These are phyloP conservation scores for Luehdorfia chinensis DNA, from an alignment of 1,140 invertebrate species.

Conservation along the genomic window DNA sequence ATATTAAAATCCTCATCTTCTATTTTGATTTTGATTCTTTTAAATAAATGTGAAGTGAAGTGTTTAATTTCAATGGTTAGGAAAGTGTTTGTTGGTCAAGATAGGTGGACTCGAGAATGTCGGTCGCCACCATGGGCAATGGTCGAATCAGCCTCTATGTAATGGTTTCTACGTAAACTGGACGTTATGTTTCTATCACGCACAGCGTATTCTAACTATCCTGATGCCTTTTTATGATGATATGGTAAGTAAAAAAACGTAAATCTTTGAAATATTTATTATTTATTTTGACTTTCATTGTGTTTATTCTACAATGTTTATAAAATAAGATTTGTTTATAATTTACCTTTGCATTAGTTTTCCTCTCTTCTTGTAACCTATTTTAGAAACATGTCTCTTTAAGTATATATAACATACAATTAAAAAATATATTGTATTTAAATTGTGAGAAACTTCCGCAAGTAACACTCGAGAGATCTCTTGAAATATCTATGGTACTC, in stretches of 20 bases:
- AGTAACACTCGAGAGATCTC: too few relatives aligned
- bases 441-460: too few relatives aligned
- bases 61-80: constrained; percentile 31
- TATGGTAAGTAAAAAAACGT: constrained; percentile 67
- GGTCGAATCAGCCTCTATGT: constrained; percentile 33
- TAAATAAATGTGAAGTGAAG: constrained; percentile 14
- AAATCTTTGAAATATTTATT: too few relatives aligned
- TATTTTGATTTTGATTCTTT: neutral
- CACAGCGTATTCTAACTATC: constrained; percentile 51
- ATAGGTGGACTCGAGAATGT: constrained; percentile 44
- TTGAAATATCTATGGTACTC: too few relatives aligned
- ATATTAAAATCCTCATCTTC: neutral
- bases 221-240: constrained; percentile 70
- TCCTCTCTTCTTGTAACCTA: too few relatives aligned
- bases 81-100: constrained; percentile 38
- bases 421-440: too few relatives aligned
- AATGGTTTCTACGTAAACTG: constrained; percentile 47
- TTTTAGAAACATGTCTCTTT: too few relatives aligned
- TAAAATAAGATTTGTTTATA: too few relatives aligned
- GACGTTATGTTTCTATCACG: constrained; percentile 62
- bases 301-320: too few relatives aligned
- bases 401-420: too few relatives aligned
- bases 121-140: constrained; percentile 28
- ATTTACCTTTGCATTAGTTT: too few relatives aligned
- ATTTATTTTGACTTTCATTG: too few relatives aligned